Evolutionary conservation across 2,888 invertebrate genomes (phyloP), one percentile per base, ranked within the genome.

Genomic region (Catocala nupta): DNA sequence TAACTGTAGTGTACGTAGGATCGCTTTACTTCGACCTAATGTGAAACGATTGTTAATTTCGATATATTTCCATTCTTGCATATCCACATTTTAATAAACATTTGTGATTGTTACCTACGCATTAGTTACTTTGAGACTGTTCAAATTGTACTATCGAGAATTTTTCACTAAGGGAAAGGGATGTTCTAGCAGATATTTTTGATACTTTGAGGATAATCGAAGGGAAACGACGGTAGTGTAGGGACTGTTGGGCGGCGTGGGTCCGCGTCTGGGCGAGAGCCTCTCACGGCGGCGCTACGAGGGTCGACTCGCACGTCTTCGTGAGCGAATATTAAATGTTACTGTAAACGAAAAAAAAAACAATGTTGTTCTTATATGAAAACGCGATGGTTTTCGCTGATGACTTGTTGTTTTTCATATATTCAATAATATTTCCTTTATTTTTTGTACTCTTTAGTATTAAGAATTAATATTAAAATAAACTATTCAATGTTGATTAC

Each of bases 381-480:
- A 91, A 79, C 71, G 92, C 92, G 93, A 92, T 88, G 81, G 82
- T 87, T 85, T 89, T 92, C 93, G 93, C 92, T 88, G 81, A 90
- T 88, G 85, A 92, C 93, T 92, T 93, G 93, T 94, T 94, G 94
- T 92, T 93, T 92, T 93, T 92, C 92, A 92, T 92, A 92, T 92
- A 93, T 92, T 93, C 93, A 92, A 85, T 93, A 89, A 93, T 91
- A 92, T 92, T 94, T 94, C 93, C 94, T 94, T 94, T 94, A 94
- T 94, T 94, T 94, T 94, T 94, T 94, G 93, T 94, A 94, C 94
- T 94, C 93, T 94, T 93, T 94, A 94, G 93, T 91, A 82, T 86
- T 79, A 93, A 94, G 93, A 92, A 86, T 88, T 93, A 92, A 93
- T 91, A 91, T 91, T 92, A 91, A 91, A 88, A 86, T 91, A 89